phyloP scores from a whole-genome alignment of 2,888 invertebrate species.

The Alentia gelatinosa region DNA sequence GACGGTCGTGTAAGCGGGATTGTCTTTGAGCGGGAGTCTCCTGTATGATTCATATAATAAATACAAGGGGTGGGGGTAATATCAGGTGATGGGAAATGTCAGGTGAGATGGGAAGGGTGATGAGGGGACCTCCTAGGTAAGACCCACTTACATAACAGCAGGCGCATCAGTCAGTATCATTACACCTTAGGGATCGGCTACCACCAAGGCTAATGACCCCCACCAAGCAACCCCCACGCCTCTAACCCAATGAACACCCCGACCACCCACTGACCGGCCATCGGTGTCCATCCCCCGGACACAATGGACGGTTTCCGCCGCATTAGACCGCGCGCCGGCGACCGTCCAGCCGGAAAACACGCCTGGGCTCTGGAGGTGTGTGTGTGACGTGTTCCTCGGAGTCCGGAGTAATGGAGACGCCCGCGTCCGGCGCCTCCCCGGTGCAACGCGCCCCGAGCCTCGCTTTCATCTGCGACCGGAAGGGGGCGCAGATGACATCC shows the following conservation, averaged over 20 bases:
- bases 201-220: background rate
- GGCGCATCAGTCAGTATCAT: conserved; percentile 8
- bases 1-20: too few relatives aligned
- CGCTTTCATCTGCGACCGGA: background rate
- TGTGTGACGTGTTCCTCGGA: background rate
- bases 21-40: too few relatives aligned
- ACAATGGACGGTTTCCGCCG: conserved; percentile 43
- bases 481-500: background rate
- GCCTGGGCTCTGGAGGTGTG: background rate
- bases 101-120: too few relatives aligned
- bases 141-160: background rate
- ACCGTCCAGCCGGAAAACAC: background rate
- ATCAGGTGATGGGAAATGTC: too few relatives aligned
- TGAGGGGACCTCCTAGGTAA: background rate
- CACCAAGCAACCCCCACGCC: background rate
- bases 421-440: background rate
- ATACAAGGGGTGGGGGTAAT: too few relatives aligned
- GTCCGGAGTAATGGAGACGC: background rate
- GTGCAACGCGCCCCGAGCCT: background rate
- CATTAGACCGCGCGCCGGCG: background rate
- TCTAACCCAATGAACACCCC: background rate
- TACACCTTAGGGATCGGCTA: background rate
- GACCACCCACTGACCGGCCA: background rate
- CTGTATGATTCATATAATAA: too few relatives aligned
- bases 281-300: background rate